Evolutionary conservation across 2,888 invertebrate genomes (phyloP), one percentile per base, ranked within the genome.

Genomic region (Perizoma flavofasciatum): DNA sequence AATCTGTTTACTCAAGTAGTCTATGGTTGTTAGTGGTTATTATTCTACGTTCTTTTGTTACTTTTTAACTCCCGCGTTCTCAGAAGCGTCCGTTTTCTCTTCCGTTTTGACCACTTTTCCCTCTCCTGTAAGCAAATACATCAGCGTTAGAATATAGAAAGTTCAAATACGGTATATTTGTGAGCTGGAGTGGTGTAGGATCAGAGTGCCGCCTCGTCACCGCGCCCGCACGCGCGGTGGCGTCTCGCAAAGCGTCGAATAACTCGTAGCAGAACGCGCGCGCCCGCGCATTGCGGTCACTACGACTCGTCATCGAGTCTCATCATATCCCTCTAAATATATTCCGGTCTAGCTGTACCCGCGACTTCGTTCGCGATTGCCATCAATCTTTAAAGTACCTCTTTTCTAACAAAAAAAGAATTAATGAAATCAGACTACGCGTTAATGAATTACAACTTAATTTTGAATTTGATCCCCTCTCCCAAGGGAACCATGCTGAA

Each of bases 91-190:
- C 72, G 75, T 77, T 67, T 92, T 92, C 68, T 92, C 92, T 61
- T 92, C 92, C 9, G 89, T 92, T 76, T 92, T 92, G 47, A 90
- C 87, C 62, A 92, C 87, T 65, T 92, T 92, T 46, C 90, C 91
- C 49, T 92, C 92, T 51, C 92, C 92, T 92, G 81, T 0, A 71
- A 80, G 47, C n/a, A 53, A 11, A 54, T 1, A n/a, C 10, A 32
- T 32, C n/a, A 6, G 8, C 35, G 7, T 55, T 6, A 48, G 8
- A 34, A 40, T 49, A 35, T 11, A 22, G 6, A 9, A 9, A 6
- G 39, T 6, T 6, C n/a, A 32, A 10, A 11, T 6, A n/a, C 35
- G 6, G 5, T 6, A n/a, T 43, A 34, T 32, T 4, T 1, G 9
- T 4, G 41, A 5, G 5, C 10, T 37, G 37, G 4, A 37, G 3